These are phyloP conservation scores for Mastacembelus armatus DNA, from an alignment of 2,797 vertebrate genomes.

Conservation along the genomic window DNA sequence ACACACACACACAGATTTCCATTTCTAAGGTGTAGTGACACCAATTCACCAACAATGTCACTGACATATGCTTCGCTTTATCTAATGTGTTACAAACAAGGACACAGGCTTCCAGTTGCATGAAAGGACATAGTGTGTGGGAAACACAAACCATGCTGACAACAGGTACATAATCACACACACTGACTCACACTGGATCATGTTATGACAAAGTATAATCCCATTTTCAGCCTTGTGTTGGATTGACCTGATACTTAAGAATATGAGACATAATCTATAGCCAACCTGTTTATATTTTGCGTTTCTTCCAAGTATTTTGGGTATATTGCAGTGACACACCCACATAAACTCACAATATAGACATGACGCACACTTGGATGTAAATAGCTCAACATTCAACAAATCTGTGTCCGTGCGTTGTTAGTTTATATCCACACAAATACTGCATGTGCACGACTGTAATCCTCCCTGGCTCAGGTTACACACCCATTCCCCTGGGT, in stretches of 20 bases:
- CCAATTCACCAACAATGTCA: slow-evolving; percentile 30
- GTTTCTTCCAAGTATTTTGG: not conserved
- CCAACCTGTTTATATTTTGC: slow-evolving; percentile 19
- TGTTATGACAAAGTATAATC: slow-evolving; percentile 1
- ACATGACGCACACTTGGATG: not conserved
- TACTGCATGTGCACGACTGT: slow-evolving; percentile 14
- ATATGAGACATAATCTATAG: not conserved
- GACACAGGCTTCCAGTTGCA: slow-evolving; percentile 39
- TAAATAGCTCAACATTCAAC: not conserved
- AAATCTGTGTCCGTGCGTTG: not conserved
- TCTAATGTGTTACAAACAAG: slow-evolving; percentile 42
- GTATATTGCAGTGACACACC: too few relatives aligned
- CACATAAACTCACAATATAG: not conserved
- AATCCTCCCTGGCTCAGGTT: slow-evolving; percentile 63
- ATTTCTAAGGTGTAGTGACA: slow-evolving; percentile 41
- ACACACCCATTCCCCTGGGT: slow-evolving; percentile 30
- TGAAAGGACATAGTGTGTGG: slow-evolving; percentile 21
- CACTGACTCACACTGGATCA: not conserved
- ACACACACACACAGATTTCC: slow-evolving; percentile 12
- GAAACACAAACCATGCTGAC: slow-evolving; percentile 32
- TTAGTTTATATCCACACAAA: slow-evolving; percentile 9
- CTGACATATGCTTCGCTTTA: slow-evolving; percentile 49
- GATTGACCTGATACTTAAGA: not conserved
- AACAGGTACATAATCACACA: slow-evolving; percentile 6
- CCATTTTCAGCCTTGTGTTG: slow-evolving; percentile 19